Conservation (phyloP, 1,140 invertebrate species). For the Acyrthosiphon pisum region DNA sequence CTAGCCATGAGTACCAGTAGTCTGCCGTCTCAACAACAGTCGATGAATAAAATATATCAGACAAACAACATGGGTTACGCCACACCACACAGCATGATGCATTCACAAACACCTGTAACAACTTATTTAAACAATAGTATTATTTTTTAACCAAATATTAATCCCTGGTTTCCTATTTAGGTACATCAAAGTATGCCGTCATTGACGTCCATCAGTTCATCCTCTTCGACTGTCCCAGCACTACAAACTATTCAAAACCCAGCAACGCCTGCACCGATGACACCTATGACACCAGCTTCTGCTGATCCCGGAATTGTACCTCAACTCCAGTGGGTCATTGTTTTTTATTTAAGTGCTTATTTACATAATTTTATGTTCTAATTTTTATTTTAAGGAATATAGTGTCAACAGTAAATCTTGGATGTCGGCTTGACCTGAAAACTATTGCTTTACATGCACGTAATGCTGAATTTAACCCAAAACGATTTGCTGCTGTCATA, state of each 20-base stretch:
- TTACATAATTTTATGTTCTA: background rate
- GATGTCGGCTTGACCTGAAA: conserved; percentile 93
- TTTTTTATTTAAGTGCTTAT: background rate
- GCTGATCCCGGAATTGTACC: conserved; percentile 93
- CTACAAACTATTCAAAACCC: conserved; percentile 64
- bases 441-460: conserved; percentile 98
- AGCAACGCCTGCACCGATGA: conserved; percentile 82
- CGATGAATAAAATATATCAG: conserved; percentile 72
- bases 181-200: conserved; percentile 87
- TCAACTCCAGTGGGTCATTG: conserved; percentile 83
- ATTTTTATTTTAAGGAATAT: conserved; percentile 78
- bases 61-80: conserved; percentile 72
- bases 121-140: conserved; percentile 12
- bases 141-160: background rate
- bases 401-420: conserved; percentile 97
- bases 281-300: conserved; percentile 92
- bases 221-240: conserved; percentile 36
- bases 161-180: conserved; percentile 58
- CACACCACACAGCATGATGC: conserved; percentile 79
- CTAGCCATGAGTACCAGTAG: conserved; percentile 68
- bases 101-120: conserved; percentile 85
- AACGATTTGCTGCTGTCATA: conserved; percentile 99
- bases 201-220: conserved; percentile 63
- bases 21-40: conserved; percentile 63
- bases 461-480: conserved; percentile 99